These are phyloP conservation scores for Strix uralensis DNA, from an alignment of 2,113 vertebrate species.

Conservation along the genomic window DNA sequence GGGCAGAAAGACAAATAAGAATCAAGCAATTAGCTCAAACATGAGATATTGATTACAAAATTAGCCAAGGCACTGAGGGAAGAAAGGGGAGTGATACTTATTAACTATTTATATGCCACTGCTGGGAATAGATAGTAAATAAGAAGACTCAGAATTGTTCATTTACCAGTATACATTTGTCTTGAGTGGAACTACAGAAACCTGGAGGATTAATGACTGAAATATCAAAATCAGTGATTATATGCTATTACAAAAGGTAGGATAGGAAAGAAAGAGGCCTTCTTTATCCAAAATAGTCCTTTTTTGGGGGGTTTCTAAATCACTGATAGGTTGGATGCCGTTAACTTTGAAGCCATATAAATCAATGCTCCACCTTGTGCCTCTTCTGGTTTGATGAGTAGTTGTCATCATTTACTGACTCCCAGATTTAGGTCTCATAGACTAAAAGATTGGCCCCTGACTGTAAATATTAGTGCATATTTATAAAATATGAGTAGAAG, in stretches of 20 bases:
- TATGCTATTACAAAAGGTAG: not conserved
- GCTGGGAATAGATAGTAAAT: not conserved
- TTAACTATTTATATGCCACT: conserved; percentile 31
- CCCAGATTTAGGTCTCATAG: not conserved
- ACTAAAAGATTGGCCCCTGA: not conserved
- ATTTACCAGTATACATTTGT: not conserved
- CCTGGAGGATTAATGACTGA: not conserved
- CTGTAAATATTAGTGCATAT: not conserved
- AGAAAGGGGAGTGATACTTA: not conserved
- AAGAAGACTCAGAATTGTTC: not conserved
- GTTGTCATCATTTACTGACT: not conserved
- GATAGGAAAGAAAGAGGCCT: not conserved
- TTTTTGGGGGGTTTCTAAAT: not conserved
- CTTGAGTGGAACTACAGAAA: not conserved
- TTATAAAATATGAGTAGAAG: not conserved
- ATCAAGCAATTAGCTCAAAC: not conserved
- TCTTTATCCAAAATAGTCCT: not conserved
- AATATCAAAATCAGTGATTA: not conserved
- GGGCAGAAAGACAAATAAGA: not conserved
- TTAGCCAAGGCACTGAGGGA: not conserved
- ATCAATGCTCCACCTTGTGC: not conserved
- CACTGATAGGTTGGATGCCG: not conserved
- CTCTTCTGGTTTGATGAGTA: not conserved
- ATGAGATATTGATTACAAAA: conserved; percentile 11
- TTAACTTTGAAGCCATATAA: not conserved